Percentiles rank a stretch among this genome's conserved stretches.
Conservation (phyloP, 2,797 vertebrate genomes). For the Pipistrellus pygmaeus region DNA sequence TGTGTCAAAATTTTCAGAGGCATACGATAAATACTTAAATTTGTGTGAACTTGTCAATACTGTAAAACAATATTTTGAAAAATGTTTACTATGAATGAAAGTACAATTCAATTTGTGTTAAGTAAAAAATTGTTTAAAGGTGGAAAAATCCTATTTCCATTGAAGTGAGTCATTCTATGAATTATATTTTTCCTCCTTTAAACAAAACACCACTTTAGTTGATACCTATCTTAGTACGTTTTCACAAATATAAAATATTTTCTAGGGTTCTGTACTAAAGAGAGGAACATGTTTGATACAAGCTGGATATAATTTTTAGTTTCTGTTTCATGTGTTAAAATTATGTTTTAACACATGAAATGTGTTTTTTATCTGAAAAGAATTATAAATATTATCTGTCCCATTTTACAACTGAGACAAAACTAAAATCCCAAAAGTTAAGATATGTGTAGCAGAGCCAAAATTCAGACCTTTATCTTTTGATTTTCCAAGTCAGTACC, state of each 20-base stretch:
- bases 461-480: not conserved
- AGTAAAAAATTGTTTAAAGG: constrained; percentile 50
- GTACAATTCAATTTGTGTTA: constrained; percentile 36
- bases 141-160: constrained; percentile 25
- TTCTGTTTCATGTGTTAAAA: not conserved
- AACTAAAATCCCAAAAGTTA: not conserved
- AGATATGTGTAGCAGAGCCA: not conserved
- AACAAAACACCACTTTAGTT: not conserved
- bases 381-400: constrained; percentile 35
- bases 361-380: constrained; percentile 48
- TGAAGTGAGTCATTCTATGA: constrained; percentile 32
- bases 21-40: constrained; percentile 21
- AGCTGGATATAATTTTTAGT: constrained; percentile 35
- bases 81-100: constrained; percentile 19
- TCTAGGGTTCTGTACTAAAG: not conserved
- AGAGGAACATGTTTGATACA: not conserved
- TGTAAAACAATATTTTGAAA: constrained; percentile 49
- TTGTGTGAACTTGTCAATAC: not conserved
- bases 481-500: constrained; percentile 29
- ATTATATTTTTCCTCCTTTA: constrained; percentile 6
- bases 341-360: too few species aligned
- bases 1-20: constrained; percentile 10
- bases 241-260: constrained; percentile 31
- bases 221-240: not conserved
- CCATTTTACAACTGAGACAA: constrained; percentile 22